Evolutionary conservation across 2,797 vertebrate species (phyloP), one percentile per base, ranked within the genome.

Genomic region (Peromyscus nudipes): DNA sequence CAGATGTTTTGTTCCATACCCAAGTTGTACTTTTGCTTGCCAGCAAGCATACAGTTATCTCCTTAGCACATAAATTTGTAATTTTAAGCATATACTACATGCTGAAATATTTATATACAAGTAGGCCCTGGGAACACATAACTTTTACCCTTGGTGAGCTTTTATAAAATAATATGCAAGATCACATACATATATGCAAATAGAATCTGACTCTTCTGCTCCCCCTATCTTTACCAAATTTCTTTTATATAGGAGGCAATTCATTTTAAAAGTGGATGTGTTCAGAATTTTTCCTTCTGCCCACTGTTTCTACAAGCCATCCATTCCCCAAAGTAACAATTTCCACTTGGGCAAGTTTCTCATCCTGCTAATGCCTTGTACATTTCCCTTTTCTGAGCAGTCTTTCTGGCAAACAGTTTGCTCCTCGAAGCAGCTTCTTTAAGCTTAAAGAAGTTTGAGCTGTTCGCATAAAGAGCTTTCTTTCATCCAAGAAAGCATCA

Each of bases 401-500:
- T 91, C 23, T 94, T 92, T 94, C 67, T 49, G 84, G 55, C 83
- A 94, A 69, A 84, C 67, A 89, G 34, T 96, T 96, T 94, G 43
- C 31, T 95, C 34, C 55, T 96, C 80, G 62, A 92, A 89, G 49
- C 43, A 93, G 29, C 27, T 90, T 90, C 82, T 95, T 91, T 93
- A 93, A 95, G n/a, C 40, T 84, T 92, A 88, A 89, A 90, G 73
- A 91, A 94, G 14, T 93, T 94, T 89, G 83, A 95, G 37, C 65
- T 95, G 46, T 89, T 96, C n/a, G 75, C 40, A 52, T 43, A 92
- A 95, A 97, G 40, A 40, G 65, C 34, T 88, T 94, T 93, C 40
- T 97, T 95, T 95, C 46, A 97, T 94, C 43, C 49, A 90, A 93
- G 76, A 97, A 95, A 96, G 7, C 14, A 89, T 86, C 60, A 96